phyloP scores from a whole-genome alignment of 2,113 vertebrate genomes.

The Rynchops niger region DNA sequence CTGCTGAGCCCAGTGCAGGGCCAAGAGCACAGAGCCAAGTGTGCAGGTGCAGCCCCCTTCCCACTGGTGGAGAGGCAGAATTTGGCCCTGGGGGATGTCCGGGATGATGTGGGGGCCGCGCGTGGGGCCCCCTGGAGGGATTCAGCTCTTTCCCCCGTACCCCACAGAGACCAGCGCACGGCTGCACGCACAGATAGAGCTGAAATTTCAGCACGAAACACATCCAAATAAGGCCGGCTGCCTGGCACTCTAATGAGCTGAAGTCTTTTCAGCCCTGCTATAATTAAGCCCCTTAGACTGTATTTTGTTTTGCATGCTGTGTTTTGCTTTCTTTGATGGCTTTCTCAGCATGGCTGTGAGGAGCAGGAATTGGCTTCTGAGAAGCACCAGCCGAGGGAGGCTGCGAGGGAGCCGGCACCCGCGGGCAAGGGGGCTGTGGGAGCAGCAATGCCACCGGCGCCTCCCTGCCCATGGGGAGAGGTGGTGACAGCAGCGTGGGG shows the following conservation, averaged over 20 bases:
- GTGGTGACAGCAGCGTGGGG: rapidly evolving
- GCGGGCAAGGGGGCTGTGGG: rapidly evolving
- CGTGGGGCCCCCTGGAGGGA: not conserved
- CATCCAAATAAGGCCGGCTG: not conserved
- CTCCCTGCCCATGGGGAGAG: rapidly evolving
- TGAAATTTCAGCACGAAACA: not conserved
- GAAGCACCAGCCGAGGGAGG: not conserved
- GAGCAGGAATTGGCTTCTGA: not conserved
- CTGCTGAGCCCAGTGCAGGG: rapidly evolving
- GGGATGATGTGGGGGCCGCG: rapidly evolving
- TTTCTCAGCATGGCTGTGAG: not conserved
- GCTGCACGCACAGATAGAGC: not conserved
- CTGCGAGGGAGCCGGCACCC: rapidly evolving
- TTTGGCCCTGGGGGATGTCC: not conserved
- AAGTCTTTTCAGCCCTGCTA: constrained; percentile 1
- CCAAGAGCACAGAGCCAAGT: not conserved
- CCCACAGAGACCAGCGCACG: not conserved
- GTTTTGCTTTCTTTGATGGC: constrained; percentile 14
- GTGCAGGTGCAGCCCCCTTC: not conserved
- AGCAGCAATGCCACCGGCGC: not conserved
- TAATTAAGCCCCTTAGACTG: constrained; percentile 56
- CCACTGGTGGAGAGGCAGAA: not conserved
- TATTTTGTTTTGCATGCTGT: constrained; percentile 26
- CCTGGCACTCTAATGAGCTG: constrained; percentile 47
- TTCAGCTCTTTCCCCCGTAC: rapidly evolving